phyloP scores from a whole-genome alignment of 2,797 vertebrate species.

The Tapirus indicus region DNA sequence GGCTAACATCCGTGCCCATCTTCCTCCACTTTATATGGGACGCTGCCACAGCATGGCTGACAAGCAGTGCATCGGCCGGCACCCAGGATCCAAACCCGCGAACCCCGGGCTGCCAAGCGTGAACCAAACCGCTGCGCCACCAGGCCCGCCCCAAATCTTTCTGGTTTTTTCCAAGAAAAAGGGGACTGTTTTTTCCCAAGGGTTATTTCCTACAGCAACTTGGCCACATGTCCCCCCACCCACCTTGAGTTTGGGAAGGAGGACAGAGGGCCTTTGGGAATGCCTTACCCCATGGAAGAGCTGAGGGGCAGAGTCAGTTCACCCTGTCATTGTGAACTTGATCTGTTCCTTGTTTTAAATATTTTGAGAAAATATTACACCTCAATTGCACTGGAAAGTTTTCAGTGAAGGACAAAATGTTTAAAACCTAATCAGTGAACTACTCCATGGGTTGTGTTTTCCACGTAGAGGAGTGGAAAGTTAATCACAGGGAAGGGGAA shows the following conservation, averaged over 20 bases:
- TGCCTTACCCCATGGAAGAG: accelerated
- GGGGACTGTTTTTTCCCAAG: neutral
- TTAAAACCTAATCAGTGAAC: too few species aligned
- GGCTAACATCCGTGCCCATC: too few species aligned
- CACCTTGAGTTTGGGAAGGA: neutral
- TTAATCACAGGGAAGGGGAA: neutral
- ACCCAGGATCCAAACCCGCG: too few species aligned
- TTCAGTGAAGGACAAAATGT: neutral
- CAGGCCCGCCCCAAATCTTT: neutral
- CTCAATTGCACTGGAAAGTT: neutral
- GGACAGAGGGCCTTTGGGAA: neutral
- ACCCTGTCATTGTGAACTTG: neutral
- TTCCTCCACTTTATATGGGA: too few species aligned
- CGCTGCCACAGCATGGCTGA: too few species aligned
- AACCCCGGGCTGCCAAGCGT: too few species aligned
- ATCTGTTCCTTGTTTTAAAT: neutral
- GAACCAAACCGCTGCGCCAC: too few species aligned
- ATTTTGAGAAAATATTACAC: neutral
- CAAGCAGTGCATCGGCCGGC: too few species aligned
- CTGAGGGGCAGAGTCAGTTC: neutral
- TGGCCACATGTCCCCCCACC: neutral
- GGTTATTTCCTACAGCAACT: neutral
- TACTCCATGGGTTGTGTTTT: neutral
- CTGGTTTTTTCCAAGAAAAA: neutral
- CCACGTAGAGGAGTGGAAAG: neutral